Base-by-base conservation (phyloP, 2,888 invertebrate species). In the Furcula furcula region DNA sequence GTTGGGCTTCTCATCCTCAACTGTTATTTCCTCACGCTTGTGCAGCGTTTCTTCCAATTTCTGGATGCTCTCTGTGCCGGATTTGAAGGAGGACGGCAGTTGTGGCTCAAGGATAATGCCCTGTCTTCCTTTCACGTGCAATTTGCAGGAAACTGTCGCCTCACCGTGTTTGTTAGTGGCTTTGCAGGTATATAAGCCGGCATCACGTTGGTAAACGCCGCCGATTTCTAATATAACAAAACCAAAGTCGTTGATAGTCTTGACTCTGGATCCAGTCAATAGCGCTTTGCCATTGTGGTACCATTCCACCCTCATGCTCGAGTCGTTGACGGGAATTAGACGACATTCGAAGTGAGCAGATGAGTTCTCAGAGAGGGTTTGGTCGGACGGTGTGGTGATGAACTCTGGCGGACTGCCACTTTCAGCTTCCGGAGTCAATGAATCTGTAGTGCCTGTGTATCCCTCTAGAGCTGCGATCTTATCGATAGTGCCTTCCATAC, bases 201-300 rank as follows among this genome's bases (percentile, higher is more conserved):
- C 94, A 76, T 99, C 99, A 34, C 97, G 92, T 76, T 96, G 95
- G 65, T 97, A 97, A 38, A 98, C 96, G 44, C 97, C 98, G 28
- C 96, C 94, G 35, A 99, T 94, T 90, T 99, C 99, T 45, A 99
- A 91, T 56, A 98, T 98, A 4, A 98, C 98, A 75, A 97, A 98
- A 34, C 99, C 98, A 82, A 99, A 98, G 74, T 99, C 98, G 66
- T 97, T 97, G 56, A 98, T 97, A 0, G 98, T 98, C 81, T 98
- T 98, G 53, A 98, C 94, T 69, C 98, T 93, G 3, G 97, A 97
- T 40, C 97, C 97, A 36, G 96, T 94, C 76, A 95, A 92, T 41
- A 99, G 91, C 2, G 97, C 94, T 78, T 97, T 95, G 25, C 98
- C 98, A 75, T 99, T 98, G 69, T 98, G 98, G 92, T 93, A 98